Evolutionary conservation across 2,888 invertebrate genomes (phyloP), one percentile per base, ranked within the genome.

Genomic region (Andrena flavipes): DNA sequence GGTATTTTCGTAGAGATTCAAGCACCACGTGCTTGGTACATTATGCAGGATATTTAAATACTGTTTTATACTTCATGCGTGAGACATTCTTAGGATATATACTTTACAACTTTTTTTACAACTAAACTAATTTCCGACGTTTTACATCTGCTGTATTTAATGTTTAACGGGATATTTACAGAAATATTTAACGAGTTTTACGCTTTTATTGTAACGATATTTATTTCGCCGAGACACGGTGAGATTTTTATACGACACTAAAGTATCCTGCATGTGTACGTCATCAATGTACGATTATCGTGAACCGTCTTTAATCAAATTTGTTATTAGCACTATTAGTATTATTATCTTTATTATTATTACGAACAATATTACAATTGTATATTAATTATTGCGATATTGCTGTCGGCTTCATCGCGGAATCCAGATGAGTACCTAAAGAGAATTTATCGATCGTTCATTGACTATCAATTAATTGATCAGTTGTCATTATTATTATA

Each of bases 401-500:
- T 65, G 72, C 73, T 82, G 74, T 83, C 80, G 67, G 73, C 64
- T 88, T 84, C 79, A 70, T 87, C 84, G 80, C 76, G 75, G 23
- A 68, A 84, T 64, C 75, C 69, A 76, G 64, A 85, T 78, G 75
- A 82, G 85, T 84, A 87, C 65, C 82, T 88, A 82, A 75, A 89
- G 80, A 85, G 81, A 89, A 87, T 85, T 87, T 88, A 87, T 85
- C 70, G 78, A 89, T 85, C 79, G 87, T 86, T 89, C 71, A 84
- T 84, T 73, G 72, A 86, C 65, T 85, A 77, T 86, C 74, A 79
- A 83, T 86, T 76, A 79, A 89, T 84, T 84, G 80, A 85, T 88
- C 79, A 88, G 79, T 89, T 86, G 79, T 86, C 82, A 42, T 85
- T 85, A 80, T 87, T 83, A 87, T 88, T 87, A 84, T 86, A 87